Base-by-base conservation (phyloP, 2,888 invertebrate genomes). In the Clanis bilineata region DNA sequence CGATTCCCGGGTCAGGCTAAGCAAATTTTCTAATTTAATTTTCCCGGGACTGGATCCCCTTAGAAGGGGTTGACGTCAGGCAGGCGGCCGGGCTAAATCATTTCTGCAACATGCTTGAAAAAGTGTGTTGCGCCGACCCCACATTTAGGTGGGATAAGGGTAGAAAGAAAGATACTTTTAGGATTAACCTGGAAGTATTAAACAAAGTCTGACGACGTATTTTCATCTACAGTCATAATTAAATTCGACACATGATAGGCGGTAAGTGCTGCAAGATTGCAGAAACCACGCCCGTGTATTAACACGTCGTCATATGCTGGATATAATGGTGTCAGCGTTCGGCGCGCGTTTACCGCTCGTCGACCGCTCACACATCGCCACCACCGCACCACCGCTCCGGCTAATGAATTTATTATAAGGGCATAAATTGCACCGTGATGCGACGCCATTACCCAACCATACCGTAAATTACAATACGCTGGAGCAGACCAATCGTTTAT, bases 391-490 rank as follows among this genome's bases (percentile, higher is more conserved):
- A 22, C 44, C 43, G 22, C 55, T 64, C 57, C 23, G 57, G 59
- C 86, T 92, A 92, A 91, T 91, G 90, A 92, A 92, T 92, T 90
- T 91, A 92, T 91, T 90, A 90, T 90, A 89, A 88, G 85, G 81
- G 82, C 88, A 91, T 90, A 90, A 91, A 91, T 90, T 89, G 88
- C 80, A 76, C 80, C 82, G 80, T 89, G 91, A 91, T 89, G 88
- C 86, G 84, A 79, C 84, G 84, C 89, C 88, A 90, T 91, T 90
- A 90, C 85, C 74, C 81, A 57, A 76, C 81, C 79, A 66, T 80
- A 76, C 85, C 81, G 89, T 89, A 90, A 89, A 90, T 91, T 89
- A 90, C 91, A 86, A 83, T 88, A 84, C 86, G 86, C 80, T 80
- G 77, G 82, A 76, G 75, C 78, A 76, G 79, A 76, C 76, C 86